Evolutionary conservation across 2,888 invertebrate species (phyloP).

Genomic region (Dastarcus helophoroides): DNA sequence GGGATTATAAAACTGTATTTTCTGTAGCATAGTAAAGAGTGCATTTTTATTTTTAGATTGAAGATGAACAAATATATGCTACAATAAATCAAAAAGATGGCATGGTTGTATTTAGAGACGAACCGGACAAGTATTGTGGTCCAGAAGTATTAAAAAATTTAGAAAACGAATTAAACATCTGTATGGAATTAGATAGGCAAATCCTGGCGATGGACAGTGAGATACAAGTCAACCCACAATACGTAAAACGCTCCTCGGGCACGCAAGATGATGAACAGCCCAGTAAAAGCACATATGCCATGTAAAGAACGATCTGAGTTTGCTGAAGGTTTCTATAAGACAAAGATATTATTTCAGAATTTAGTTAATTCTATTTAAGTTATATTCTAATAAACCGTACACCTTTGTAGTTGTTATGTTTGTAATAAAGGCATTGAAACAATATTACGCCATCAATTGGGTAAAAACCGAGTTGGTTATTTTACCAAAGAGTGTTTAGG

Average conservation of each 20-base stretch:
- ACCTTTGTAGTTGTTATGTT: too few relatives aligned
- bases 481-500: too few relatives aligned
- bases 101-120: conserved; percentile 94
- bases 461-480: too few relatives aligned
- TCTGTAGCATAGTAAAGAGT: not conserved
- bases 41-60: conserved; percentile 55
- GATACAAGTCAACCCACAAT: conserved; percentile 81
- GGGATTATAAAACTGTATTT: conserved; percentile 1
- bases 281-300: conserved; percentile 35
- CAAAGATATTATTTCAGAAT: too few relatives aligned
- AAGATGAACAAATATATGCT: conserved; percentile 93
- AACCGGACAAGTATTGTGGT: conserved; percentile 89
- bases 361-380: too few relatives aligned
- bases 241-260: conserved; percentile 36
- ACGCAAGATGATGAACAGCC: conserved; percentile 37
- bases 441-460: too few relatives aligned
- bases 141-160: conserved; percentile 77
- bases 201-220: conserved; percentile 90
- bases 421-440: too few relatives aligned
- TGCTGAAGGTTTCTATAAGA: too few relatives aligned
- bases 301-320: too few relatives aligned
- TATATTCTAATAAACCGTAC: too few relatives aligned
- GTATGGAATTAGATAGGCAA: conserved; percentile 80
- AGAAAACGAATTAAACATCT: conserved; percentile 75
- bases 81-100: conserved; percentile 96